Evolutionary conservation across 1,140 invertebrate species (phyloP).

Genomic region (Lerema accius): DNA sequence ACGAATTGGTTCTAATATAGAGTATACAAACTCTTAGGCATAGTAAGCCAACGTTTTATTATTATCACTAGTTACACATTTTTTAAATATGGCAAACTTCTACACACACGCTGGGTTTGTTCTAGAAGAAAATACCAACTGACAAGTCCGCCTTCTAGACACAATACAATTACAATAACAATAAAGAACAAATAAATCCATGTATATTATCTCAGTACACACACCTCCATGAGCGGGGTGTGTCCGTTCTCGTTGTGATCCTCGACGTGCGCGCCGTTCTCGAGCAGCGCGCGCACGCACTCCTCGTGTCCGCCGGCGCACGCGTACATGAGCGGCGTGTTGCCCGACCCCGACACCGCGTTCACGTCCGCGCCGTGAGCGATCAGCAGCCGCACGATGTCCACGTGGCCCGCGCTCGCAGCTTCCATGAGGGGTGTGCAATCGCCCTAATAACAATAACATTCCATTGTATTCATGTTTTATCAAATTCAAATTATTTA

Average conservation of each 20-base stretch:
- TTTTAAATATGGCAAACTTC: too few relatives aligned
- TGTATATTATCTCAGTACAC: too few relatives aligned
- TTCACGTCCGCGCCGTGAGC: conserved; percentile 97
- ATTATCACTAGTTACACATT: neutral
- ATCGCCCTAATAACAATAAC: conserved; percentile 86
- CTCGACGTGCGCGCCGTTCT: conserved; percentile 97
- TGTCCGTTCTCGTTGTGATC: conserved; percentile 99
- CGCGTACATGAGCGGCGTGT: conserved; percentile 99
- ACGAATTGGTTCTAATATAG: too few relatives aligned
- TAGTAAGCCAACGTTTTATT: too few relatives aligned
- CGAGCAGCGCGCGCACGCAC: conserved; percentile 94
- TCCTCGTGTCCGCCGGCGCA: conserved; percentile 98
- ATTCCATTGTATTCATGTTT: too few relatives aligned
- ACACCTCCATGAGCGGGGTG: conserved; percentile 97
- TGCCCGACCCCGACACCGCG: conserved; percentile 97
- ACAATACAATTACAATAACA: too few relatives aligned
- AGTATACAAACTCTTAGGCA: too few relatives aligned
- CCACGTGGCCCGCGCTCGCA: conserved; percentile 95
- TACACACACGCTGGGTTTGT: too few relatives aligned
- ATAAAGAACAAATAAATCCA: too few relatives aligned
- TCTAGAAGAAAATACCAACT: too few relatives aligned
- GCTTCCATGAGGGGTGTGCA: conserved; percentile 99
- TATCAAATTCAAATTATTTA: too few relatives aligned
- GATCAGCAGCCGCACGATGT: conserved; percentile 96
- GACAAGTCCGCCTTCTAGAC: too few relatives aligned